Evolutionary conservation across 1,140 invertebrate species (phyloP).

Genomic region (Epicauta chinensis): DNA sequence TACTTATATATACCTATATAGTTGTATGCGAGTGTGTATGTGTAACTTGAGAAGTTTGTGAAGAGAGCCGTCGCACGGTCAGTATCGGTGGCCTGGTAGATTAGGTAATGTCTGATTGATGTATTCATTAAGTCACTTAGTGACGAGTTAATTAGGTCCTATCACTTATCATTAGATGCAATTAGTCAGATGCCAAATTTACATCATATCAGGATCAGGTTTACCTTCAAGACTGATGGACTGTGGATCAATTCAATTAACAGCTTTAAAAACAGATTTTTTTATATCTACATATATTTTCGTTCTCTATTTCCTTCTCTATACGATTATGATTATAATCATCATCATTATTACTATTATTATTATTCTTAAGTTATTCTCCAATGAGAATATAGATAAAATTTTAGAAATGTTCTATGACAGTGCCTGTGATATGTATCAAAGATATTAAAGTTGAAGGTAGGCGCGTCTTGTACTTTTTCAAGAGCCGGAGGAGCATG

Average conservation of each 20-base stretch:
- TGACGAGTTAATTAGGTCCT: constrained; percentile 30
- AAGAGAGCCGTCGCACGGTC: constrained; percentile 1
- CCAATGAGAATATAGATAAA: no score
- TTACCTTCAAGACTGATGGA: no score
- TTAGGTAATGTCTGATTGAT: constrained; percentile 30
- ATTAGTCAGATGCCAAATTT: constrained; percentile 33
- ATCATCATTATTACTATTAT: no score
- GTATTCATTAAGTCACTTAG: constrained; percentile 29
- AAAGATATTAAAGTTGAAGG: constrained; percentile 1
- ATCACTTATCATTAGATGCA: constrained; percentile 27
- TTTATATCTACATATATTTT: no score
- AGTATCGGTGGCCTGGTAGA: constrained; percentile 12
- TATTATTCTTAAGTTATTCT: no score
- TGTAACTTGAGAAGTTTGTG: constrained; percentile 15
- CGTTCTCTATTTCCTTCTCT: no score
- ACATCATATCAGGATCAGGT: constrained; percentile 15
- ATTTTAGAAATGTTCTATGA: no score
- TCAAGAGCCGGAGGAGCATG: constrained; percentile 26
- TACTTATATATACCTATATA: no score
- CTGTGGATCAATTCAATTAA: no score
- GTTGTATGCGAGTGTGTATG: not conserved
- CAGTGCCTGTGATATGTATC: no score
- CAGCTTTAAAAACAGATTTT: no score
- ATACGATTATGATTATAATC: no score
- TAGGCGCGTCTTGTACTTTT: constrained; percentile 29